Conservation (phyloP, 1,140 invertebrate genomes). For the Trialeurodes vaporariorum region DNA sequence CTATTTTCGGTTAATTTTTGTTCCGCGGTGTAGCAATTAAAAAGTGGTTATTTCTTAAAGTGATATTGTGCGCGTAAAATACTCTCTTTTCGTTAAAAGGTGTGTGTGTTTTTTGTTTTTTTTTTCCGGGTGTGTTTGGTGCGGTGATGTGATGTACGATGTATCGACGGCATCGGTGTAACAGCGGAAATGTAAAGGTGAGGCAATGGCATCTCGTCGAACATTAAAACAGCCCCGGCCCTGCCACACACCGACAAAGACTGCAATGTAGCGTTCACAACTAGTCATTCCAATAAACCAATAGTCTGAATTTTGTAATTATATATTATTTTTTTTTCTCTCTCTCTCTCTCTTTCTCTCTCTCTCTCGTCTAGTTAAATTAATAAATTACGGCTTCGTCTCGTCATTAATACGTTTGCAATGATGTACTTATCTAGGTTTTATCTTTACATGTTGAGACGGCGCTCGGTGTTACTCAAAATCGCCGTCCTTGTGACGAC, state of each 20-base stretch:
- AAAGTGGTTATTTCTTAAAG: no score
- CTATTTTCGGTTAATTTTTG: no score
- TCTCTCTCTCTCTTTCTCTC: no score
- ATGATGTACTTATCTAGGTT: not conserved
- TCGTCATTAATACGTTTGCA: no score
- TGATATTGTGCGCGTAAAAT: no score
- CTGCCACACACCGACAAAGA: no score
- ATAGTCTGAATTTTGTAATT: slow-evolving; percentile 1
- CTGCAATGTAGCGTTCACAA: not conserved
- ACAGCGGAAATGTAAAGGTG: not conserved
- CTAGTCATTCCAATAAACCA: not conserved
- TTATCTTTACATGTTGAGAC: slow-evolving; percentile 46
- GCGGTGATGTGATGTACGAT: not conserved
- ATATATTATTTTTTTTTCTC: not conserved
- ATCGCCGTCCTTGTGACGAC: slow-evolving; percentile 59
- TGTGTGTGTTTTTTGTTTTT: not conserved
- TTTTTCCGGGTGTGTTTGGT: not conserved
- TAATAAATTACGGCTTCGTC: no score
- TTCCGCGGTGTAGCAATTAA: no score
- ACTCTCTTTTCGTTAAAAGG: no score
- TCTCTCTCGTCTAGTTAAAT: no score
- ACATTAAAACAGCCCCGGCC: no score
- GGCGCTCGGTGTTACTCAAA: slow-evolving; percentile 70
- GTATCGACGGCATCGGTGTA: not conserved
- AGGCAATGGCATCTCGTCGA: no score